Base-by-base conservation (phyloP, 2,797 vertebrate species). In the Rhinella marina region DNA sequence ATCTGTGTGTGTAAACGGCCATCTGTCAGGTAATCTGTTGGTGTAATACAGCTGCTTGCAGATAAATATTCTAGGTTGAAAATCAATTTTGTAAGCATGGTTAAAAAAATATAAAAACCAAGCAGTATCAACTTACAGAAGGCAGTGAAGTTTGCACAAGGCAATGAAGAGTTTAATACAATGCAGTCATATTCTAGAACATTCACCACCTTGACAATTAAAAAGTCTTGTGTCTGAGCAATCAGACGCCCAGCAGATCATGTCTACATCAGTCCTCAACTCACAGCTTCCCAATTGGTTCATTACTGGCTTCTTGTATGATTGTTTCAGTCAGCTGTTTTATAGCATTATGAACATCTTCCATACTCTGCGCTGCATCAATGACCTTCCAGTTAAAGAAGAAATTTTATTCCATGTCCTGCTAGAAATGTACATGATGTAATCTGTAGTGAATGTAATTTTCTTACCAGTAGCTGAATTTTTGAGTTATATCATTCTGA, bases 271-370 rank as follows among this genome's bases (percentile, higher is more conserved):
- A 76, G 52, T 84, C 81, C 66, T 66, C 94, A 90, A 96, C 95
- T 98, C 98, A 99, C 1, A 99, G 95, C 66, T 96, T 93, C 87
- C 92, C 96, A 1, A 99, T 89, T 0, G 95, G 95, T 83, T 88
- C 91, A 66, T 93, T 88, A 14, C 93, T 90, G 2, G 93, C 94
- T 0, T 87, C 59, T 52, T 52, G 83, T 21, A 99, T 94, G 1
- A 90, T 87, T 0, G 93, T 91, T 32, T 97, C 90, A n/a, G 93
- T 95, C 14, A 95, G 84, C 0, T 5, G 84, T 17, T 85, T 91
- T 91, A 99, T 97, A 90, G 96, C 93, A 80, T 66, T 41, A 90
- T 98, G 98, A 81, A 99, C 93, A 0, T 95, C 94, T 41, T 99
- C 97, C 3, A 98, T 89, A 82, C 90, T 95, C 89, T 93, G 93